phyloP scores from a whole-genome alignment of 2,888 invertebrate genomes.

The Hirtodrosophila confusa region DNA sequence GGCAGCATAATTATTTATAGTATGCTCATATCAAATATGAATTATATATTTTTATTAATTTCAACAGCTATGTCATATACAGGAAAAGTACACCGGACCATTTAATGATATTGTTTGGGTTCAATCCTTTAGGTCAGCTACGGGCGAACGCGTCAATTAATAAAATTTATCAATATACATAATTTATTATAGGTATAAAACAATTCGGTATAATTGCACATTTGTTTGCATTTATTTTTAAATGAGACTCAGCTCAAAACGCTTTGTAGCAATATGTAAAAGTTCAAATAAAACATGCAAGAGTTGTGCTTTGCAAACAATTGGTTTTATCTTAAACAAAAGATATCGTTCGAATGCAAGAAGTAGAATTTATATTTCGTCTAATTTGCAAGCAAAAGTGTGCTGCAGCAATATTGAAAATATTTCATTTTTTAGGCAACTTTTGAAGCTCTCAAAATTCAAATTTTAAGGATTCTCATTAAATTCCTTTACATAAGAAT shows the following conservation, averaged over 20 bases:
- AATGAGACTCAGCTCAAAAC: background rate
- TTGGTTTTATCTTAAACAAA: no score
- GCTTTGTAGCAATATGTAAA: background rate
- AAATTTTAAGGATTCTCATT: no score
- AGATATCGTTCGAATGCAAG: no score
- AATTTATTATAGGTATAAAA: slow-evolving; percentile 29
- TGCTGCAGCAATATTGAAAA: no score
- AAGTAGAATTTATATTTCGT: no score
- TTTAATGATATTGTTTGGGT: slow-evolving; percentile 25
- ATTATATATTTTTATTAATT: slow-evolving; percentile 28
- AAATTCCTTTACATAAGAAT: no score
- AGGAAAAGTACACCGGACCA: slow-evolving; percentile 1
- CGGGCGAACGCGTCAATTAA: slow-evolving; percentile 35
- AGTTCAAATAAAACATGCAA: background rate
- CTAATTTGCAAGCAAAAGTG: no score
- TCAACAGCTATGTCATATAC: background rate
- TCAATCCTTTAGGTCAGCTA: slow-evolving; percentile 20
- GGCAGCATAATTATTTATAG: slow-evolving; percentile 37
- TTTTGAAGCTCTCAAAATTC: no score
- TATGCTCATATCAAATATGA: slow-evolving; percentile 24
- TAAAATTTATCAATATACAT: slow-evolving; percentile 14
- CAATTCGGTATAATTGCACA: slow-evolving; percentile 14
- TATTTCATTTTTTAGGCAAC: no score
- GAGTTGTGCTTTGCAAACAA: no score
- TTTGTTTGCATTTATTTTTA: background rate